Conservation (phyloP, 2,888 invertebrate species). For the Unio delphinus region DNA sequence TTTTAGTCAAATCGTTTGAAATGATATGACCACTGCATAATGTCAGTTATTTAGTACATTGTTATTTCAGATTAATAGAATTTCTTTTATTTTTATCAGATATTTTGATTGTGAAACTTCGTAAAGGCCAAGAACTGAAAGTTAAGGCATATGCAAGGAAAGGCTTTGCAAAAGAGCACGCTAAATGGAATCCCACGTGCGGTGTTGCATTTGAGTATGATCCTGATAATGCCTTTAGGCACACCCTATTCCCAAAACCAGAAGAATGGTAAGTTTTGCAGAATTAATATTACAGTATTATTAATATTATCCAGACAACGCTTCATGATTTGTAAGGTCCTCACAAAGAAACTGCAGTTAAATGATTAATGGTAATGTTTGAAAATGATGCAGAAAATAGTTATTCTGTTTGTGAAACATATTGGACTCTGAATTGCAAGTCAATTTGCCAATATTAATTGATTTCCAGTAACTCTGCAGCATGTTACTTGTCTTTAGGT, state of each 20-base stretch:
- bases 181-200: constrained; percentile 99
- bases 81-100: constrained; percentile 68
- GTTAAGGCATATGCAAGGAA: constrained; percentile 97
- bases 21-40: not conserved
- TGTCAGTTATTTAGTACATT: not conserved
- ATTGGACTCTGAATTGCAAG: too few relatives aligned
- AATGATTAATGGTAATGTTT: too few relatives aligned
- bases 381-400: too few relatives aligned
- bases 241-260: constrained; percentile 95
- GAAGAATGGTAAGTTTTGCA: constrained; percentile 85
- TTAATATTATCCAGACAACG: too few relatives aligned
- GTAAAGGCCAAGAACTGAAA: constrained; percentile 92
- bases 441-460: too few relatives aligned
- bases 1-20: not conserved
- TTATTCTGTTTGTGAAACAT: too few relatives aligned
- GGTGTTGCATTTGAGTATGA: constrained; percentile 99
- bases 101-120: constrained; percentile 81
- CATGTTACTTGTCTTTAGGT: too few relatives aligned
- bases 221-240: constrained; percentile 96
- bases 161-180: constrained; percentile 97
- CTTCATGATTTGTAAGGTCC: too few relatives aligned
- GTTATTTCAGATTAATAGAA: not conserved
- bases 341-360: too few relatives aligned
- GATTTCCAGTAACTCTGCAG: too few relatives aligned
- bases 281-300: too few relatives aligned